Percentiles rank a stretch among this genome's conserved stretches.
Conservation (phyloP, 1,140 invertebrate species). For the Chrysopa pallens region DNA sequence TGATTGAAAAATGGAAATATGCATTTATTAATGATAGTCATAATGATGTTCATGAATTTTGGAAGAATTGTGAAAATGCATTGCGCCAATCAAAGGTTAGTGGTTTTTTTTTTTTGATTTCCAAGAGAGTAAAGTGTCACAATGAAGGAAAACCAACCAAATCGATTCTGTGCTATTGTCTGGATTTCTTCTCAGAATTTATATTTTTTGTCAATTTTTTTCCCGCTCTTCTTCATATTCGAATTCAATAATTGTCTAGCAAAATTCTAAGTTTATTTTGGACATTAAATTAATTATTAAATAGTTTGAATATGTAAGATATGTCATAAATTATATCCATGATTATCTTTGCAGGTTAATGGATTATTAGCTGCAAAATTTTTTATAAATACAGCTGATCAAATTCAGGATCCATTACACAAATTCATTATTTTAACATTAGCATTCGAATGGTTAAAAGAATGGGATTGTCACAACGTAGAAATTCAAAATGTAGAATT, state of each 20-base stretch:
- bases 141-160: too few relatives aligned
- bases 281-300: too few relatives aligned
- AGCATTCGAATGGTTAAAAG: conserved; percentile 31
- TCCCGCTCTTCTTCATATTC: too few relatives aligned
- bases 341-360: conserved; percentile 18
- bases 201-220: too few relatives aligned
- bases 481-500: conserved; percentile 27
- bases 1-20: conserved; percentile 29
- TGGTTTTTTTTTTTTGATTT: too few relatives aligned
- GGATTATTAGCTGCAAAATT: conserved; percentile 32
- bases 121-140: too few relatives aligned
- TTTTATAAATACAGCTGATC: conserved; percentile 28
- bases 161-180: too few relatives aligned
- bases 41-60: conserved; percentile 23
- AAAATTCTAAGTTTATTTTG: too few relatives aligned
- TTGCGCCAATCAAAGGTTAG: conserved; percentile 32
- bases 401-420: conserved; percentile 23
- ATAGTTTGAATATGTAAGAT: too few relatives aligned
- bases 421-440: conserved; percentile 31
- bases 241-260: too few relatives aligned
- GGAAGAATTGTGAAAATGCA: conserved; percentile 32
- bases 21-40: conserved; percentile 18
- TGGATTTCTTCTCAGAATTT: too few relatives aligned
- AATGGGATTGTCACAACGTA: conserved; percentile 22
- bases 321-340: too few relatives aligned